Base-by-base conservation (phyloP, 2,888 invertebrate genomes). In the Orthonychiurus folsomi region DNA sequence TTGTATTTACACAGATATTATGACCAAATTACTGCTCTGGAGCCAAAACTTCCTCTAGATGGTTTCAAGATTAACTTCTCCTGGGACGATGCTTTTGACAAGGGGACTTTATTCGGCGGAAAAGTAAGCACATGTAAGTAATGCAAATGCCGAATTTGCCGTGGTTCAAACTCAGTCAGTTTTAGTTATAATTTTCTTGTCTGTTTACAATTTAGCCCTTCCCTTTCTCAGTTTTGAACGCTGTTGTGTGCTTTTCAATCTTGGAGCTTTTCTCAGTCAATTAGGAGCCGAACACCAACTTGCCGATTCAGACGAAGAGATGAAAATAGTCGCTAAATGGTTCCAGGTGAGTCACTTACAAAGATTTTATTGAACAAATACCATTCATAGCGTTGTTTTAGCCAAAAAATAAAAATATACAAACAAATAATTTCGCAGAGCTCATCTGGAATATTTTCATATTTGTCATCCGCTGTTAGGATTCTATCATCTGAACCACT, bases 51-150 rank as follows among this genome's bases (percentile, higher is more conserved):
- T 9, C 37, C 37, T 37, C 9, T 37, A 5, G 37, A 91, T 73
- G 95, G 96, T 78, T 50, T 66, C 0, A 89, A 89, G 77, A 89
- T 95, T 67, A 90, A 93, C 2, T 99, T 99, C 79, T 97, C 97
- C 78, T 99, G 99, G 97, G 94, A 95, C 79, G 96, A 97, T 84
- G 96, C 97, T 0, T 97, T 99, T 76, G 95, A 96, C 77, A 91
- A 90, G 76, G 93, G 93, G 61, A 88, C 92, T 12, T 84, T 96
- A 73, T 95, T 97, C 79, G 90, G 90, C 66, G 91, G 91, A 66
- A 85, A 90, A 77, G 87, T 90, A 76, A 93, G 91, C 76, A 80
- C 95, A 69, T 93, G 95, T 95, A 83, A 82, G 86, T 82, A 50
- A 59, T 50, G 48, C 20, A 48, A 50, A 37, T 59, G 24, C 3